Percentiles rank a stretch among this genome's conserved stretches.
Conservation (phyloP, 1,140 invertebrate species). For the Ceratosolen fusciceps region DNA sequence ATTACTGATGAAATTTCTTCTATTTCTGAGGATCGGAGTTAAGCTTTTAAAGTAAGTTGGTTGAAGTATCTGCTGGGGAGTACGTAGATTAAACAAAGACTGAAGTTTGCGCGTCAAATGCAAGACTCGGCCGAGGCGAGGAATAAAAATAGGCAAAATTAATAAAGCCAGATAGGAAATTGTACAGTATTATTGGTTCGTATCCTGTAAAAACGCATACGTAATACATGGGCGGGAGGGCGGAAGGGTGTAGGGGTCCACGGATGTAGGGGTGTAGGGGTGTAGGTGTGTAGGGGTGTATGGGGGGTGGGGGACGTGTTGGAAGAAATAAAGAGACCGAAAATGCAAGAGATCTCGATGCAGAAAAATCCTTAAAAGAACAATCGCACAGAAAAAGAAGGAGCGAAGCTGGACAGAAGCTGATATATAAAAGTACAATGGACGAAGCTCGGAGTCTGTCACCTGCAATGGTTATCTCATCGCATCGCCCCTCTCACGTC, state of each 20-base stretch:
- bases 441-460: constrained; percentile 9
- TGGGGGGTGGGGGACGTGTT: background rate
- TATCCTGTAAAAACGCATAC: no score
- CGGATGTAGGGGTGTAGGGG: no score
- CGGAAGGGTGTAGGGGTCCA: no score
- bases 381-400: constrained; percentile 19
- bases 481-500: background rate
- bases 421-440: constrained; percentile 27
- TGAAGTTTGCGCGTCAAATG: background rate
- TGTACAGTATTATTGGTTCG: no score
- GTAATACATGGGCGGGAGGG: no score
- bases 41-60: background rate
- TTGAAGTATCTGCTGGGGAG: constrained; percentile 23
- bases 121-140: background rate
- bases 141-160: constrained; percentile 2
- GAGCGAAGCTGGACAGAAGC: constrained; percentile 36
- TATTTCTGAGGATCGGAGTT: constrained; percentile 24
- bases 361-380: constrained; percentile 23
- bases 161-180: constrained; percentile 6
- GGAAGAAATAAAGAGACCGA: no score
- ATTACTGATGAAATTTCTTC: constrained; percentile 22
- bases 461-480: constrained; percentile 36
- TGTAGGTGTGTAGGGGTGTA: background rate
- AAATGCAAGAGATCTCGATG: no score
- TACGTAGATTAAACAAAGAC: constrained; percentile 36